Evolutionary conservation across 2,888 invertebrate genomes (phyloP).

Genomic region (Galeruca laticollis): DNA sequence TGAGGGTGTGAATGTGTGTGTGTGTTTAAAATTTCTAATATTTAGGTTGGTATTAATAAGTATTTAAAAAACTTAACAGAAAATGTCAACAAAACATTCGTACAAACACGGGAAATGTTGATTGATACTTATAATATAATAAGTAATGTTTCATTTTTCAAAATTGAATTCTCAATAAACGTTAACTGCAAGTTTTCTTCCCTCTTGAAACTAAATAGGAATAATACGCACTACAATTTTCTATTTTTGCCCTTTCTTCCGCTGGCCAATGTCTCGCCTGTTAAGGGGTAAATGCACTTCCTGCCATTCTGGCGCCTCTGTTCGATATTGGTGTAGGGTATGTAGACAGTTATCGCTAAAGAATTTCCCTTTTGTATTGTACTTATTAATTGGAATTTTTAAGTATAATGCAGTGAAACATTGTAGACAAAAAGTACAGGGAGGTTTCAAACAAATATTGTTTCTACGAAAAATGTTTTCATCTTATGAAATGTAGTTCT

Average conservation of each 20-base stretch:
- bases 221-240: slow-evolving; percentile 21
- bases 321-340: slow-evolving; percentile 12
- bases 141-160: background rate
- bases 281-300: slow-evolving; percentile 28
- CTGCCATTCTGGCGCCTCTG: slow-evolving; percentile 17
- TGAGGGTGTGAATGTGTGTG: too few relatives aligned
- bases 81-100: too few relatives aligned
- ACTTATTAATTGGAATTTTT: background rate
- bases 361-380: slow-evolving; percentile 4
- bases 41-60: too few relatives aligned
- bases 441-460: too few relatives aligned
- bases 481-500: too few relatives aligned
- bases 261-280: slow-evolving; percentile 35
- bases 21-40: too few relatives aligned
- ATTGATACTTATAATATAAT: background rate
- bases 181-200: background rate
- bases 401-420: background rate
- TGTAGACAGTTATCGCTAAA: slow-evolving; percentile 5
- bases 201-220: slow-evolving; percentile 4
- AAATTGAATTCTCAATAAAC: background rate
- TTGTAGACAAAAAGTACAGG: background rate
- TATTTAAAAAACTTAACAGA: too few relatives aligned
- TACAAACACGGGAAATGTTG: background rate
- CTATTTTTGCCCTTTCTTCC: slow-evolving; percentile 37
- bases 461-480: too few relatives aligned